These are phyloP conservation scores for Rynchops niger DNA, from an alignment of 2,113 vertebrate species.

Conservation along the genomic window DNA sequence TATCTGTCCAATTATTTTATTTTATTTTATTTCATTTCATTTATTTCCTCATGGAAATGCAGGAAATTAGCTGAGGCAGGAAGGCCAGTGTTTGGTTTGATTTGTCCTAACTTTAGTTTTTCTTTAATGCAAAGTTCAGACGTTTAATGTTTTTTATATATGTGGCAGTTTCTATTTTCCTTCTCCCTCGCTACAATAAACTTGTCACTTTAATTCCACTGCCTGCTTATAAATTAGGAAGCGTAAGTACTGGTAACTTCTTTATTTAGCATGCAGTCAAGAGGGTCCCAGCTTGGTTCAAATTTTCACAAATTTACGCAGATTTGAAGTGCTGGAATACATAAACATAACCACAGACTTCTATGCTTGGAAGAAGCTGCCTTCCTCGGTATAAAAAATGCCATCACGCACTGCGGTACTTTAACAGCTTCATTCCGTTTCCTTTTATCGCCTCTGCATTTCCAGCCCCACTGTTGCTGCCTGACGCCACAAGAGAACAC, in stretches of 20 bases:
- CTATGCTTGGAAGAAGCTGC: neutral
- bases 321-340: neutral
- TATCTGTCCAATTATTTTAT: neutral
- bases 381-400: neutral
- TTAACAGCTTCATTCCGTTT: neutral
- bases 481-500: accelerated
- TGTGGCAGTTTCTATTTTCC: neutral
- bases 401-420: accelerated
- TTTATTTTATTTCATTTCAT: too few species aligned
- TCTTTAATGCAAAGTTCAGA: neutral
- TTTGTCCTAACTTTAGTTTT: neutral
- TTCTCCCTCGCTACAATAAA: neutral
- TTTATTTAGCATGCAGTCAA: neutral
- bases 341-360: neutral
- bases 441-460: neutral
- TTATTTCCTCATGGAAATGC: neutral
- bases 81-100: neutral
- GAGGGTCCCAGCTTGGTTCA: neutral
- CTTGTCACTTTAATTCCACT: neutral
- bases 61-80: neutral
- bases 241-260: neutral
- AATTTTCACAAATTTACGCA: neutral
- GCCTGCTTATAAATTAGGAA: neutral
- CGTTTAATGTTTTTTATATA: neutral
- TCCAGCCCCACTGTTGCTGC: neutral